These are phyloP conservation scores for Dasyurus viverrinus DNA, from an alignment of 2,113 vertebrate genomes.

Conservation along the genomic window DNA sequence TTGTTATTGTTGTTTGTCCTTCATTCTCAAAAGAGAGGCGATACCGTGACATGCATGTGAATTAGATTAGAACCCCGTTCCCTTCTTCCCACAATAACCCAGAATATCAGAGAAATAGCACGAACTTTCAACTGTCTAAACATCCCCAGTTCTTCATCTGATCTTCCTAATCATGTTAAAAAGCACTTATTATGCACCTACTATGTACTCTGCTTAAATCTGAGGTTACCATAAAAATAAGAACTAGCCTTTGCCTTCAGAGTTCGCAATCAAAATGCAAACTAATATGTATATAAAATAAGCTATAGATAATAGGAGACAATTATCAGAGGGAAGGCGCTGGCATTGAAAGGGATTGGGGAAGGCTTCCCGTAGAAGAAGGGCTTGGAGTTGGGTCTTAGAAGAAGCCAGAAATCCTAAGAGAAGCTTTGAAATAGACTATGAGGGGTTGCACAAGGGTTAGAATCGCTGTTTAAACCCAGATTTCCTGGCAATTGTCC, in stretches of 20 bases:
- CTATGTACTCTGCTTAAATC: too few species aligned
- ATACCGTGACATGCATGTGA: not conserved
- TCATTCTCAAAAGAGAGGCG: too few species aligned
- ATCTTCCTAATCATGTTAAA: too few species aligned
- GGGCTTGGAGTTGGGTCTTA: not conserved
- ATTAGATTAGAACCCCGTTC: not conserved
- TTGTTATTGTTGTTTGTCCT: not conserved
- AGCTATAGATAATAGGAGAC: not conserved
- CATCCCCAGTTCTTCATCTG: too few species aligned
- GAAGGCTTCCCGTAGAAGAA: not conserved
- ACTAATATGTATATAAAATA: too few species aligned
- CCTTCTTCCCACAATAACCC: too few species aligned
- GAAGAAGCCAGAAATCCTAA: not conserved
- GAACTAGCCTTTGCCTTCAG: too few species aligned
- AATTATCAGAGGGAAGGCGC: not conserved
- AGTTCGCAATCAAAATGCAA: not conserved
- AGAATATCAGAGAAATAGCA: too few species aligned
- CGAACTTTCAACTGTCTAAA: too few species aligned
- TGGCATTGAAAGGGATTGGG: not conserved
- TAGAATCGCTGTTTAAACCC: not conserved
- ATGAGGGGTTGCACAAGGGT: not conserved
- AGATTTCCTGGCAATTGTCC: not conserved
- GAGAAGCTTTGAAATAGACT: not conserved
- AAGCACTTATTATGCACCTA: too few species aligned
- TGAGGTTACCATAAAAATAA: too few species aligned